Percentiles rank a stretch among this genome's conserved stretches.
Evolutionary conservation across 2,113 vertebrate species (phyloP).

Genomic region (Rattus rattus): DNA sequence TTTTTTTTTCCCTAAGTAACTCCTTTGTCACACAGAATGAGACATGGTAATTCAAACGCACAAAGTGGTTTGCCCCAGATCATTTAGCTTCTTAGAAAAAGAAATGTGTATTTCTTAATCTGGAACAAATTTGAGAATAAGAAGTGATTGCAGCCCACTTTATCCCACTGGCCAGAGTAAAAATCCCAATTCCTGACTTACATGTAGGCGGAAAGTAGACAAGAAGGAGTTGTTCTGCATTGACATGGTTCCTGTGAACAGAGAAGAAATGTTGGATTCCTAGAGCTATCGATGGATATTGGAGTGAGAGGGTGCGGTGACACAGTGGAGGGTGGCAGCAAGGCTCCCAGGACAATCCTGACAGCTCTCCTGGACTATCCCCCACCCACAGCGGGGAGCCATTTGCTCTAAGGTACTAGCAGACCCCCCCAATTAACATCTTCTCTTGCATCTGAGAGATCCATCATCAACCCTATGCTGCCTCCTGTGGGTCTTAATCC

Average conservation of each 20-base stretch:
- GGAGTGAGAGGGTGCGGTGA: neutral
- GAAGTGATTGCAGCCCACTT: neutral
- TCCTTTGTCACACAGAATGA: slow-evolving; percentile 11
- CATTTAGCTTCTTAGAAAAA: slow-evolving; percentile 9
- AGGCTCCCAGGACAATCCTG: neutral
- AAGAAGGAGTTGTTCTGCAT: neutral
- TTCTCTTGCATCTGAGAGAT: neutral
- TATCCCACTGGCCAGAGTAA: neutral
- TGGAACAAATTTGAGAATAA: neutral
- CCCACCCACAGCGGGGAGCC: neutral
- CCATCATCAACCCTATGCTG: neutral
- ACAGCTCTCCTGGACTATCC: neutral
- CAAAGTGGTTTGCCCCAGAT: neutral
- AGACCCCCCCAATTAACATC: slow-evolving; percentile 33
- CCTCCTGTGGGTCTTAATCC: neutral
- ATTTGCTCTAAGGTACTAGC: neutral
- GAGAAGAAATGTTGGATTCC: neutral
- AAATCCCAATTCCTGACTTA: neutral
- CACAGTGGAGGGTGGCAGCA: neutral
- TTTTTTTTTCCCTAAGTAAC: neutral
- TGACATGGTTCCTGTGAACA: neutral
- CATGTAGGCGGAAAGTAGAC: neutral
- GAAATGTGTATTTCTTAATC: slow-evolving; percentile 36
- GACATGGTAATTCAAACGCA: neutral
- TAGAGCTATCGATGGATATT: neutral